Conservation (phyloP, 2,113 vertebrate species). For the Gobius niger region DNA sequence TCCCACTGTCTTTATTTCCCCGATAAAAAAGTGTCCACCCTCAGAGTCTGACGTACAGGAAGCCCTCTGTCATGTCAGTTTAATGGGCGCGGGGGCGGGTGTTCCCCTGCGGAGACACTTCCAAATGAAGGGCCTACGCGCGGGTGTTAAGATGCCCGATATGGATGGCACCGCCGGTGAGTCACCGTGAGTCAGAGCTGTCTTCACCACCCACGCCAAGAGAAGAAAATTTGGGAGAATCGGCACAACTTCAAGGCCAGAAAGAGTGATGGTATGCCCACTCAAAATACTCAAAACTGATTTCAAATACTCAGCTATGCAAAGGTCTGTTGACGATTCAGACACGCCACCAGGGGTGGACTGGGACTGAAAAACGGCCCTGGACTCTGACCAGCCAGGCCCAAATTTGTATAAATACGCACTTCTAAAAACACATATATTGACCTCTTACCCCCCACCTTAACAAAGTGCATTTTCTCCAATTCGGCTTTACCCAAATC, state of each 20-base stretch:
- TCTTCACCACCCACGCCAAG: background rate
- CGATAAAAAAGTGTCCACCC: background rate
- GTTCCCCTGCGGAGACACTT: slow-evolving; percentile 46
- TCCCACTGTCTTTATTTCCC: too few species aligned
- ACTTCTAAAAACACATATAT: too few species aligned
- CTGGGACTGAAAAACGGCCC: too few species aligned
- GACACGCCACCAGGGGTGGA: too few species aligned
- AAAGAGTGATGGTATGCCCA: background rate
- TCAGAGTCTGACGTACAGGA: slow-evolving; percentile 5
- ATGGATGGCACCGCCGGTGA: slow-evolving; percentile 32
- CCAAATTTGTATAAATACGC: too few species aligned
- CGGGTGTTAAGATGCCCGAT: slow-evolving; percentile 15
- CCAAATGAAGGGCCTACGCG: slow-evolving; percentile 31
- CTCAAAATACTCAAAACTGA: too few species aligned
- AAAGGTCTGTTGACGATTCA: too few species aligned
- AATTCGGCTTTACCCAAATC: too few species aligned
- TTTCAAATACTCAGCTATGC: too few species aligned
- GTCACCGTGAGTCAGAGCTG: slow-evolving; percentile 47
- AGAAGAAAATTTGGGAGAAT: background rate
- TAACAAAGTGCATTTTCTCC: too few species aligned
- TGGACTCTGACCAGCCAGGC: too few species aligned
- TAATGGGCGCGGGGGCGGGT: slow-evolving; percentile 35
- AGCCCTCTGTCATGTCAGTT: slow-evolving; percentile 11
- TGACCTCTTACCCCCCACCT: too few species aligned
- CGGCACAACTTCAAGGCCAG: background rate